phyloP scores from a whole-genome alignment of 2,113 vertebrate species.

The Fregetta grallaria region DNA sequence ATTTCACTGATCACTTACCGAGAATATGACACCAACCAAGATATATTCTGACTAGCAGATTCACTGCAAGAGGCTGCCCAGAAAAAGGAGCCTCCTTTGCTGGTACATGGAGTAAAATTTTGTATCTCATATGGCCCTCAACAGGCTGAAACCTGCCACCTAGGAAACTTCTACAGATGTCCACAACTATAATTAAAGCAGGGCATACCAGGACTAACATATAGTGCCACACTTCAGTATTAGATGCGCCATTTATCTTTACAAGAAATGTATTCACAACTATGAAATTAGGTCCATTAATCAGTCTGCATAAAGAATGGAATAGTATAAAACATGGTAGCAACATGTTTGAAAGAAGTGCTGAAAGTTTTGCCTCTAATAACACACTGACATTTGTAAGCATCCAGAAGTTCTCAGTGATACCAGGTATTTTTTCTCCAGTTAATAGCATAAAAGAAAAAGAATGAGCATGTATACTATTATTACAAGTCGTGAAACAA shows the following conservation, averaged over 20 bases:
- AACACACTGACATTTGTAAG: neutral
- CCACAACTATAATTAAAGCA: neutral
- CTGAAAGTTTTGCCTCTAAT: neutral
- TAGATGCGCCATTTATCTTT: neutral
- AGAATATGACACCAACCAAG: neutral
- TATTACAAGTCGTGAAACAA: neutral
- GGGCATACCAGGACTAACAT: neutral
- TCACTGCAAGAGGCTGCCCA: neutral
- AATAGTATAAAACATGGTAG: neutral
- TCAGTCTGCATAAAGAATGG: neutral
- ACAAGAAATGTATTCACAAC: neutral
- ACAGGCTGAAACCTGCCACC: neutral
- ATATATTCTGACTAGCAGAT: neutral
- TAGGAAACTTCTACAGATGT: neutral
- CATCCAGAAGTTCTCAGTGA: neutral
- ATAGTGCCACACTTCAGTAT: neutral
- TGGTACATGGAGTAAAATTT: neutral
- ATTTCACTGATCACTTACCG: neutral
- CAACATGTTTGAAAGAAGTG: neutral
- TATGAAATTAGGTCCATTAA: neutral
- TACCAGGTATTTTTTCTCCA: neutral
- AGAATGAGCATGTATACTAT: neutral
- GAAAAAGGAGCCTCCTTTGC: neutral
- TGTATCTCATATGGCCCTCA: neutral
- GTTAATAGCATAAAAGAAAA: neutral